phyloP scores from a whole-genome alignment of 2,113 vertebrate species.

The Myotis lucifugus region DNA sequence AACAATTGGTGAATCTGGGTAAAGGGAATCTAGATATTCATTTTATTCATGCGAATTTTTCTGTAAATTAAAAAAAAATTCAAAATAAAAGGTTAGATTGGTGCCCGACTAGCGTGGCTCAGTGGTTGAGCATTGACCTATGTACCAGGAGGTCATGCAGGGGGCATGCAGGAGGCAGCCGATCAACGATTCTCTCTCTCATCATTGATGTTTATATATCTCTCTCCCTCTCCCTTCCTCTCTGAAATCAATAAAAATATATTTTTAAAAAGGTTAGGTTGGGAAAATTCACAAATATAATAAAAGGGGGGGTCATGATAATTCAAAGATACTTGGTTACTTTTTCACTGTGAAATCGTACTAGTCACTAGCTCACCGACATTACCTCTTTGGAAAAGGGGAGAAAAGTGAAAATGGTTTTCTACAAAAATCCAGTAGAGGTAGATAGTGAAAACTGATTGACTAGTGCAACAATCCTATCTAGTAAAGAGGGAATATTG shows the following conservation, averaged over 20 bases:
- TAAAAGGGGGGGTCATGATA: not conserved
- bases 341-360: not conserved
- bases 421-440: not conserved
- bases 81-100: not conserved
- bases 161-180: too few species aligned
- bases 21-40: not conserved
- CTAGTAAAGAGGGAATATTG: too few species aligned
- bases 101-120: too few species aligned
- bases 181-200: too few species aligned
- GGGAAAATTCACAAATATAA: not conserved
- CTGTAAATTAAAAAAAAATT: not conserved
- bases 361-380: not conserved
- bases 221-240: too few species aligned
- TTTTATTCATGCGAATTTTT: not conserved
- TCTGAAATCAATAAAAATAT: too few species aligned
- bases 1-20: not conserved
- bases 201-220: too few species aligned
- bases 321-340: not conserved
- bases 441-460: not conserved
- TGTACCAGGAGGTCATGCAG: too few species aligned
- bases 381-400: not conserved
- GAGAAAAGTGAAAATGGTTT: not conserved
- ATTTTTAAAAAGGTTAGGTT: not conserved
- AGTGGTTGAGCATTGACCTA: too few species aligned
- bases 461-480: not conserved